Base-by-base conservation (phyloP, 2,797 vertebrate species). In the Tachyglossus aculeatus region DNA sequence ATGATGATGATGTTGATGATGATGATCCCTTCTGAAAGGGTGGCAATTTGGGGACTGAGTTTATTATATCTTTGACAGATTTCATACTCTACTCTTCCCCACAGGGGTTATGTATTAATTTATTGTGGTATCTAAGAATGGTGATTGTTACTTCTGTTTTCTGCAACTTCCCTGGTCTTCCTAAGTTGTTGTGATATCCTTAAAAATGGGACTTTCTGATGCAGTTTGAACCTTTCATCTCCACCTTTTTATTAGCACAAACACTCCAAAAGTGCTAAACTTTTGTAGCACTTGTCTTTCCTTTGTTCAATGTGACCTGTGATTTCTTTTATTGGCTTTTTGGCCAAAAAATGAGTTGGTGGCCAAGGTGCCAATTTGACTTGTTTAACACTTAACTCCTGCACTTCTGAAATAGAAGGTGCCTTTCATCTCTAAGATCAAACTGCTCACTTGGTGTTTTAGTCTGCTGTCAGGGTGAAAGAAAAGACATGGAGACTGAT, bases 221-320 rank as follows among this genome's bases (percentile, higher is more conserved):
- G 40, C 41, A 37, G 37, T 72, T 80, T 81, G 71, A 78, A 64
- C 55, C 71, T 52, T 56, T 53, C 55, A 48, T 39, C 56, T 78
- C 40, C 7, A 33, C 73, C 61, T 57, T n/a, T n/a, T 29, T 3
- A 0, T 65, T 71, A 81, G 67, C 67, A 88, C 90, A 89, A 88
- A 61, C 85, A 87, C 82, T 78, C 51, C 11, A 19, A 11, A 38
- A 65, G 64, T 41, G 70, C 78, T 88, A 87, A 92, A 82, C 78
- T 71, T 76, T 86, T 79, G 56, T 52, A 66, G 43, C 64, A 74
- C 67, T 67, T 84, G 78, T 72, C 85, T 83, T 80, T 76, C 16
- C 37, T 75, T 16, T 84, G 84, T 71, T 66, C 60, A 66, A 14
- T 86, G 44, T 74, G 60, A 31, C 60, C 68, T 67, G 5, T 54